Evolutionary conservation across 2,888 invertebrate genomes (phyloP).

Genomic region (Euzophera pinguis): DNA sequence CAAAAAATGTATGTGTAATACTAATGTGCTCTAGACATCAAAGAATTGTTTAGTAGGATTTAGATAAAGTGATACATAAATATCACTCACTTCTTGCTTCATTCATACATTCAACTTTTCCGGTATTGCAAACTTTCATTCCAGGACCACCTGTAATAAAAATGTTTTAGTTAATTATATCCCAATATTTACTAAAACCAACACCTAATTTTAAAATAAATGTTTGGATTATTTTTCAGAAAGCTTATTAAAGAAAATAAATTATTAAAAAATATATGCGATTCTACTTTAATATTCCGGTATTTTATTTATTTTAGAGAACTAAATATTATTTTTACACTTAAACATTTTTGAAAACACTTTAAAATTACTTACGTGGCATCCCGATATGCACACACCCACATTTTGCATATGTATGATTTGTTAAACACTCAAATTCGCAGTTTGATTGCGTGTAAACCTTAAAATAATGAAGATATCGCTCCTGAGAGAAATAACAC

Average conservation of each 20-base stretch:
- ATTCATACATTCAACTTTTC: conserved; percentile 74
- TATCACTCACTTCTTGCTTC: conserved; percentile 73
- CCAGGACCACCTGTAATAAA: conserved; percentile 70
- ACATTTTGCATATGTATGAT: conserved; percentile 81
- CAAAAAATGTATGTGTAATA: too few species aligned
- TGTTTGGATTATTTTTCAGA: too few species aligned
- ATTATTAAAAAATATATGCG: too few species aligned
- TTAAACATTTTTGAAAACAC: too few species aligned
- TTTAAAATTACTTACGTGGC: conserved; percentile 73
- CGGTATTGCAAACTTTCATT: conserved; percentile 80
- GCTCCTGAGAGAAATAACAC: conserved; percentile 84
- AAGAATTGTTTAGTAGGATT: too few species aligned
- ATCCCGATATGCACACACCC: conserved; percentile 86
- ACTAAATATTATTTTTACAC: too few species aligned
- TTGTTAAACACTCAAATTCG: conserved; percentile 85
- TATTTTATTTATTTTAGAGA: too few species aligned
- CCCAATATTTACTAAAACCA: too few species aligned
- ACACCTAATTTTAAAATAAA: too few species aligned
- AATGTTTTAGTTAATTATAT: conserved; percentile 10
- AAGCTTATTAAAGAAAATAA: not conserved
- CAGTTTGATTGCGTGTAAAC: conserved; percentile 87
- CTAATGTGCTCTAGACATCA: too few species aligned
- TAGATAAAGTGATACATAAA: too few species aligned
- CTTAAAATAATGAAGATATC: conserved; percentile 82
- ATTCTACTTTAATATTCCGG: too few species aligned